A percentile compares a stretch with the other conserved stretches of the same genome.
These are phyloP conservation scores for Cataglyphis livida DNA, from an alignment of 2,888 invertebrate genomes.

Conservation along the genomic window DNA sequence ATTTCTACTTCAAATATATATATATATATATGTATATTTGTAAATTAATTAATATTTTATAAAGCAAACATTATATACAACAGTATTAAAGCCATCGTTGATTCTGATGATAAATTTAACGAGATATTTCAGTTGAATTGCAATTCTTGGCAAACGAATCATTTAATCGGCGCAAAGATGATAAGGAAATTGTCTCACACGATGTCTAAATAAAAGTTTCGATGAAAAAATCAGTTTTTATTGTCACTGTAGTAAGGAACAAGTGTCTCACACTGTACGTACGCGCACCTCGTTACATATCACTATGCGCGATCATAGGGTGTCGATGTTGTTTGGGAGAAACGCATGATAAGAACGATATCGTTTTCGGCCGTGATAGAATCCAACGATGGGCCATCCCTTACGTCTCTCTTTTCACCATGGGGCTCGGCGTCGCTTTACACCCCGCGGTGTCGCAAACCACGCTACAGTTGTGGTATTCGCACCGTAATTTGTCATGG, in stretches of 20 bases:
- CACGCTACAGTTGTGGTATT: slow-evolving; percentile 7
- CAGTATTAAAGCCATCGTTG: neutral
- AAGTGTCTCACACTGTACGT: neutral
- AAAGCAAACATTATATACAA: neutral
- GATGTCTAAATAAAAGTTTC: slow-evolving; percentile 55
- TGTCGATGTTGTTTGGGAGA: slow-evolving; percentile 28
- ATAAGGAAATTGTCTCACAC: slow-evolving; percentile 49
- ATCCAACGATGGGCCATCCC: slow-evolving; percentile 33
- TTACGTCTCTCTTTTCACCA: slow-evolving; percentile 31
- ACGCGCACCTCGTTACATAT: slow-evolving; percentile 39
- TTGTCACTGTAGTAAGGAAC: slow-evolving; percentile 5
- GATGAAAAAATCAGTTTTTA: slow-evolving; percentile 47
- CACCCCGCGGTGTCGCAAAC: slow-evolving; percentile 11
- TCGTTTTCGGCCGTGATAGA: neutral
- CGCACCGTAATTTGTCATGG: neutral
- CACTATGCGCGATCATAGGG: neutral
- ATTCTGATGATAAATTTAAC: neutral
- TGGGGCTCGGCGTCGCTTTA: neutral
- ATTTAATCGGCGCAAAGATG: slow-evolving; percentile 23
- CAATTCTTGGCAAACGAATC: neutral
- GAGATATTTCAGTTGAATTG: neutral
- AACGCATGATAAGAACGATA: slow-evolving; percentile 24
- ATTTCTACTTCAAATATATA: neutral
- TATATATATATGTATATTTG: neutral
- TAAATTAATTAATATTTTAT: neutral